Evolutionary conservation across 2,888 invertebrate species (phyloP).

Genomic region (Congeria kusceri): DNA sequence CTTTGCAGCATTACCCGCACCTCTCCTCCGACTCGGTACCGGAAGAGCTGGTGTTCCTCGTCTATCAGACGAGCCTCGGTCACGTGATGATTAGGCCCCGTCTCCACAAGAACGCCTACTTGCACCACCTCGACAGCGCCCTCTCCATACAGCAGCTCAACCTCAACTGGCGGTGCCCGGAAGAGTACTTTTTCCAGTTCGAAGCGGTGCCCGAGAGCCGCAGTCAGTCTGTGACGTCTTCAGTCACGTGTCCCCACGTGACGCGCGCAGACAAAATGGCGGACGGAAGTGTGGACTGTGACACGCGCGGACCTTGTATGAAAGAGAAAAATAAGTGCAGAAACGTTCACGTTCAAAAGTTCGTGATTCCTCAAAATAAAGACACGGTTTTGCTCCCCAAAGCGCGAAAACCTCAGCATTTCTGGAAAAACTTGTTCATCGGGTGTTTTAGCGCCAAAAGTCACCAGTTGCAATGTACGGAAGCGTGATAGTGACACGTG

Average conservation of each 20-base stretch:
- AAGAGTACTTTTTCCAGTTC: conserved; percentile 62
- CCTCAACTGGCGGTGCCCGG: conserved; percentile 59
- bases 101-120: conserved; percentile 54
- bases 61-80: conserved; percentile 44
- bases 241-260: conserved; percentile 45
- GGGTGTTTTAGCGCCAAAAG: conserved; percentile 49
- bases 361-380: background rate
- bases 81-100: conserved; percentile 53
- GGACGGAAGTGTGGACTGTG: background rate
- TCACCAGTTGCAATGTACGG: conserved; percentile 23
- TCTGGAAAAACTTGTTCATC: conserved; percentile 45
- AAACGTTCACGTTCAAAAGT: background rate
- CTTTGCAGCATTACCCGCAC: conserved; percentile 46
- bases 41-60: conserved; percentile 47
- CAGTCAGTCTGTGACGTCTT: background rate
- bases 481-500: conserved; percentile 8
- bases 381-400: conserved; percentile 11
- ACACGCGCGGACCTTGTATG: too few relatives aligned
- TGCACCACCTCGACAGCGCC: conserved; percentile 56
- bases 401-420: conserved; percentile 24
- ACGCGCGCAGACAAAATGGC: background rate
- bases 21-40: conserved; percentile 33
- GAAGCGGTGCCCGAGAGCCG: conserved; percentile 45
- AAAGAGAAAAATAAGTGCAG: too few relatives aligned
- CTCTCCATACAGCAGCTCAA: conserved; percentile 55